These are phyloP conservation scores for Lithosia quadra DNA, from an alignment of 2,888 invertebrate species.

Conservation along the genomic window DNA sequence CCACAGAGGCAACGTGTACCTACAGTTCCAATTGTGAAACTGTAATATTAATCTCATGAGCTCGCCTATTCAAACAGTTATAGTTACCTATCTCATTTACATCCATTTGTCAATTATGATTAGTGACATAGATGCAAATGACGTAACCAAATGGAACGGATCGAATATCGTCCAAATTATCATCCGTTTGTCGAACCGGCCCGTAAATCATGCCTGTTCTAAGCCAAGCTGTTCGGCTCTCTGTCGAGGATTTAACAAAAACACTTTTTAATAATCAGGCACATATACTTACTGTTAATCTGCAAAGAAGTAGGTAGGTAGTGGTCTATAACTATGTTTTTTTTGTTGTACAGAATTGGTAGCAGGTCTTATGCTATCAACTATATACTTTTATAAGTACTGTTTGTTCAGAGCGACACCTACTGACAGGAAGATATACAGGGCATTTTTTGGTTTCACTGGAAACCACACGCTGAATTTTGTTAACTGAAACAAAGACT, in stretches of 20 bases:
- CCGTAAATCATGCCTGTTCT: conserved; percentile 46
- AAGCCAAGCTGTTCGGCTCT: conserved; percentile 48
- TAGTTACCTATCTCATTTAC: conserved; percentile 6
- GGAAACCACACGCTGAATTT: no score
- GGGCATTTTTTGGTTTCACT: no score
- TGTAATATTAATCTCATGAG: conserved; percentile 11
- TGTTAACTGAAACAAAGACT: no score
- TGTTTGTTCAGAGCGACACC: no score
- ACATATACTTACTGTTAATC: neutral
- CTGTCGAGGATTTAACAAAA: conserved; percentile 16
- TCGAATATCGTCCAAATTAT: conserved; percentile 51
- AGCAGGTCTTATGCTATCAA: no score
- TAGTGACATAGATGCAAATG: conserved; percentile 56
- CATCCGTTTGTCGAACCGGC: conserved; percentile 37
- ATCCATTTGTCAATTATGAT: conserved; percentile 55
- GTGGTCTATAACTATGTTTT: no score
- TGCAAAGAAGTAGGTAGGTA: neutral
- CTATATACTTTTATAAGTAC: no score
- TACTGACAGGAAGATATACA: no score
- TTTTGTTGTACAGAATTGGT: no score
- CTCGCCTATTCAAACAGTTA: neutral
- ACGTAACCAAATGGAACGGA: conserved; percentile 52
- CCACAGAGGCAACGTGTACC: neutral
- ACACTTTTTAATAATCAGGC: neutral
- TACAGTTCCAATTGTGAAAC: neutral